phyloP scores from a whole-genome alignment of 2,113 vertebrate species.

The Rhegmatorhina hoffmannsi region DNA sequence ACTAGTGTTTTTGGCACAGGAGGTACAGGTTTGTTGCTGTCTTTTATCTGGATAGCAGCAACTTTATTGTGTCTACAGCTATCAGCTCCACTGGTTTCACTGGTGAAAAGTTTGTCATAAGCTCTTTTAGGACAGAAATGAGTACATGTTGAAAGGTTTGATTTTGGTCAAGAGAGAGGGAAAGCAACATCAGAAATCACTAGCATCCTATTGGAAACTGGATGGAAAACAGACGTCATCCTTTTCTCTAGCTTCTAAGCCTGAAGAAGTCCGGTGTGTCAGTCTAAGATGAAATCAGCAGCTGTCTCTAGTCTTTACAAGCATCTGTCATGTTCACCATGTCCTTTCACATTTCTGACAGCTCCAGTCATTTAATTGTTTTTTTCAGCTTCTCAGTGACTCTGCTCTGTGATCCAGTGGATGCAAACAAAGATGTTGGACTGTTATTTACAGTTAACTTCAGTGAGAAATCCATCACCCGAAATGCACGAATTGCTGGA shows the following conservation, averaged over 20 bases:
- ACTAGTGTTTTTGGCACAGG: neutral
- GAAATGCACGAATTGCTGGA: conserved; percentile 83
- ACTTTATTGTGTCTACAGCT: neutral
- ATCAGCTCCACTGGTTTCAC: neutral
- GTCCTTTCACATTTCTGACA: neutral
- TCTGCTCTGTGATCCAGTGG: conserved; percentile 77
- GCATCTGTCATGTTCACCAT: neutral
- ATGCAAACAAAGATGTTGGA: conserved; percentile 80
- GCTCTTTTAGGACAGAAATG: neutral
- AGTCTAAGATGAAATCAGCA: neutral
- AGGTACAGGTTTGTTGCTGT: neutral
- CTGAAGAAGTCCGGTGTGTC: neutral
- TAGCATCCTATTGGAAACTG: neutral
- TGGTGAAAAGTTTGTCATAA: neutral
- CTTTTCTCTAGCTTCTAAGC: neutral
- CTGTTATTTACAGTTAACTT: conserved; percentile 85
- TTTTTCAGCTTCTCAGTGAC: conserved; percentile 82
- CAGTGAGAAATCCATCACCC: conserved; percentile 80
- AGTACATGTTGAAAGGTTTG: neutral
- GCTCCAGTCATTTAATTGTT: neutral
- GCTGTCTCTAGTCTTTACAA: neutral
- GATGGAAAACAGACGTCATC: neutral
- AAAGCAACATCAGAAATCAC: neutral
- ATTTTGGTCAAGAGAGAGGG: neutral
- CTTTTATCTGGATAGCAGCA: neutral